A percentile compares a stretch with the other conserved stretches of the same genome.
Evolutionary conservation across 2,888 invertebrate genomes (phyloP).

Genomic region (Plutella xylostella): DNA sequence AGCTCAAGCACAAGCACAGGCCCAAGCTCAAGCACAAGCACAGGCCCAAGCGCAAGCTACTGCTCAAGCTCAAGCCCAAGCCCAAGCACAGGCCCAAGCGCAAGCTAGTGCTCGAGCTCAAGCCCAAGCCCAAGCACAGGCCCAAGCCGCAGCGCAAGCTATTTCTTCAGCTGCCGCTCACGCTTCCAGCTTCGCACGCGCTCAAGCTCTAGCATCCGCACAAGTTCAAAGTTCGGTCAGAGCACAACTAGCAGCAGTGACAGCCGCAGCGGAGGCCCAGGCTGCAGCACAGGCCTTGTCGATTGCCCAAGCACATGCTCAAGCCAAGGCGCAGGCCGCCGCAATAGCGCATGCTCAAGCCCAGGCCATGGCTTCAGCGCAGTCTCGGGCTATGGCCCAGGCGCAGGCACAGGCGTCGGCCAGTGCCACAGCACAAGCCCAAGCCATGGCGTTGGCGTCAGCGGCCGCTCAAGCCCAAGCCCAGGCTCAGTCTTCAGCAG

Average conservation of each 20-base stretch:
- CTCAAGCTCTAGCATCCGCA: no score
- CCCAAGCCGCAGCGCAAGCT: not conserved
- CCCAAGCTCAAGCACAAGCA: not conserved
- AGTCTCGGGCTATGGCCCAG: not conserved
- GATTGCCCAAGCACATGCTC: not conserved
- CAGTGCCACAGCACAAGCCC: not conserved
- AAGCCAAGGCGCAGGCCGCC: not conserved
- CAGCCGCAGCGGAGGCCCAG: not conserved
- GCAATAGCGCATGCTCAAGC: no score
- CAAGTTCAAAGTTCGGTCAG: no score
- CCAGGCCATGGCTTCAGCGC: not conserved
- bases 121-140: not conserved
- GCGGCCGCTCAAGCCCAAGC: not conserved
- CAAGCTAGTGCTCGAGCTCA: not conserved
- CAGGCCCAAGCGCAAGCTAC: not conserved
- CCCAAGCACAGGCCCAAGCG: not conserved
- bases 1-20: not conserved
- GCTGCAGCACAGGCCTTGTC: not conserved
- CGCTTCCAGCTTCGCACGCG: slow-evolving; percentile 4
- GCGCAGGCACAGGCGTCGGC: not conserved
- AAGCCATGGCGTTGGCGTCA: not conserved
- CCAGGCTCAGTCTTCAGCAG: not conserved
- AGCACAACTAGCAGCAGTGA: no score
- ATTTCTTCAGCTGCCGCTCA: not conserved
- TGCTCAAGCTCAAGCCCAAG: not conserved